Evolutionary conservation across 1,140 invertebrate genomes (phyloP).

Genomic region (Vanessa atalanta): DNA sequence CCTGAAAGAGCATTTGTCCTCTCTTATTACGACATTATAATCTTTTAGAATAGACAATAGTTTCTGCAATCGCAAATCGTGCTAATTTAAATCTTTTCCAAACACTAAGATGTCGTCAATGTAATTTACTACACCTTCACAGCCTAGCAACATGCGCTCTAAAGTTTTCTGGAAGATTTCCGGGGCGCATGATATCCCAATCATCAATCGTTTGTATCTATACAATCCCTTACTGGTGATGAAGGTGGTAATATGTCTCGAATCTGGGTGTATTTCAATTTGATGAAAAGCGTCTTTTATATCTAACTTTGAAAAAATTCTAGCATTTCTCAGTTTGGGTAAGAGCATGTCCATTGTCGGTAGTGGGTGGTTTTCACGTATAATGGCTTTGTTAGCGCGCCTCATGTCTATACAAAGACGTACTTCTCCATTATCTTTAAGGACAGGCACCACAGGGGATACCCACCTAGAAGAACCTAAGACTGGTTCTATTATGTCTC

Average conservation of each 20-base stretch:
- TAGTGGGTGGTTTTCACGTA: slow-evolving; percentile 47
- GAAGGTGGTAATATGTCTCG: slow-evolving; percentile 45
- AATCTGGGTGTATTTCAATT: slow-evolving; percentile 25
- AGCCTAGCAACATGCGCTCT: slow-evolving; percentile 32
- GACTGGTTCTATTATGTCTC: no score
- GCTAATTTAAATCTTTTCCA: slow-evolving; percentile 8
- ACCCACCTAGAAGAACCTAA: no score
- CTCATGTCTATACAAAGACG: slow-evolving; percentile 53
- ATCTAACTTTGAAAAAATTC: slow-evolving; percentile 49
- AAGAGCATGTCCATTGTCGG: slow-evolving; percentile 46
- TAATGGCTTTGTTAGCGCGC: slow-evolving; percentile 46
- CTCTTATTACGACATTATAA: slow-evolving; percentile 15
- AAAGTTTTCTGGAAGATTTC: slow-evolving; percentile 46
- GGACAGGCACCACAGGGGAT: slow-evolving; percentile 36
- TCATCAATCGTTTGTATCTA: slow-evolving; percentile 40
- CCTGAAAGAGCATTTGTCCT: not conserved
- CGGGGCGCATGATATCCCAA: slow-evolving; percentile 40
- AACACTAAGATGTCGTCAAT: slow-evolving; percentile 3
- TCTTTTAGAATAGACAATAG: not conserved
- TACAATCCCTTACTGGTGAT: slow-evolving; percentile 43
- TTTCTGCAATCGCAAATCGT: slow-evolving; percentile 6
- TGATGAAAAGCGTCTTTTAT: slow-evolving; percentile 52
- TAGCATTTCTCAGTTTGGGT: slow-evolving; percentile 41
- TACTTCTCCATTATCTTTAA: slow-evolving; percentile 44
- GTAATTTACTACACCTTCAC: slow-evolving; percentile 5